These are phyloP conservation scores for Oryzias celebensis DNA, from an alignment of 2,113 vertebrate genomes.

Conservation along the genomic window DNA sequence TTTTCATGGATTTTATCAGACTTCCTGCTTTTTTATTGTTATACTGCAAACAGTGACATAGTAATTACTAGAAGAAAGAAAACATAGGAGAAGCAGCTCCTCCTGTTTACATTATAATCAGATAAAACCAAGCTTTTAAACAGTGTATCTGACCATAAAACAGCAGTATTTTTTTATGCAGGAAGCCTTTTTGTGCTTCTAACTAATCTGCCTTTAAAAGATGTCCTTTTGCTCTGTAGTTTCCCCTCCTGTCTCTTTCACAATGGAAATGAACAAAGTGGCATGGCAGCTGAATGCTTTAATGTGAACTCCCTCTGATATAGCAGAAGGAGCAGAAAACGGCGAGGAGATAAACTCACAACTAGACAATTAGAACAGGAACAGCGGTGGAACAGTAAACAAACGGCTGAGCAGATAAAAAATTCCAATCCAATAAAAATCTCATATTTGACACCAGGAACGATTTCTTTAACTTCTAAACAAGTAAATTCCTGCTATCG, in stretches of 20 bases:
- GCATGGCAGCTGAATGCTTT: not conserved
- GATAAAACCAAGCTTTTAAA: constrained; percentile 8
- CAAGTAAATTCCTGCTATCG: constrained; percentile 7
- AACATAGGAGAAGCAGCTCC: not conserved
- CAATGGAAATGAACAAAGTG: not conserved
- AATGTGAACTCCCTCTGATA: not conserved
- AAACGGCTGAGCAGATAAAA: not conserved
- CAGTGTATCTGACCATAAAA: not conserved
- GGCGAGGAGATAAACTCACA: constrained; percentile 10
- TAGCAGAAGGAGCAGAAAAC: not conserved
- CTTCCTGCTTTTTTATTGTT: not conserved
- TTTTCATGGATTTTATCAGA: constrained; percentile 1
- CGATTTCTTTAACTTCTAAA: not conserved
- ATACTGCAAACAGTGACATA: not conserved
- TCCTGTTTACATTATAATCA: constrained; percentile 11
- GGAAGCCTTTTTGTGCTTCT: not conserved
- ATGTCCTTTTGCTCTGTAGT: not conserved
- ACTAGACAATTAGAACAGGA: not conserved
- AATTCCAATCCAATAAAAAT: not conserved
- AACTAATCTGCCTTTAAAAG: constrained; percentile 1
- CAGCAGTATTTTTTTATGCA: constrained; percentile 3
- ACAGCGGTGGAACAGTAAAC: not conserved
- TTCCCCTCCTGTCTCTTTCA: constrained; percentile 7
- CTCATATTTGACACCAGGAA: not conserved
- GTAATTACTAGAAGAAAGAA: constrained; percentile 1